phyloP scores from a whole-genome alignment of 2,113 vertebrate species.

The Tachuris rubrigastra region DNA sequence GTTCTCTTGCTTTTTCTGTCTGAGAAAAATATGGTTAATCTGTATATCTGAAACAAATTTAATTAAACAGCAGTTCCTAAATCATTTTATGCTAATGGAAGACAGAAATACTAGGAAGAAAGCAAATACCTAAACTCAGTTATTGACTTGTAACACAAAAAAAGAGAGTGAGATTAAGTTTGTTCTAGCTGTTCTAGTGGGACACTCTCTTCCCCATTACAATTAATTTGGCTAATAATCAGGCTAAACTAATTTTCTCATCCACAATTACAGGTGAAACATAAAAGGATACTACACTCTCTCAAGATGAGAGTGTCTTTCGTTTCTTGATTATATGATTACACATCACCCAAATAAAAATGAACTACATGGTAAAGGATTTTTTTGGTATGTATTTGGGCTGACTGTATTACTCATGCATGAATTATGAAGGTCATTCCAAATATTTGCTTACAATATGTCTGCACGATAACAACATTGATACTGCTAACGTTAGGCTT shows the following conservation, averaged over 20 bases:
- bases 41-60: neutral
- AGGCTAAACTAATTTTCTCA: neutral
- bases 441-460: neutral
- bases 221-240: neutral
- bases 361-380: neutral
- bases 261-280: neutral
- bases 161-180: neutral
- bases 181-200: neutral
- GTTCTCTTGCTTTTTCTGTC: neutral
- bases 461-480: neutral
- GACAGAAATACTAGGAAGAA: neutral
- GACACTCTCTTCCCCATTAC: neutral
- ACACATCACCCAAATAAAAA: neutral
- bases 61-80: neutral
- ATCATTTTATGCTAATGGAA: neutral
- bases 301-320: neutral
- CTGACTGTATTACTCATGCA: neutral
- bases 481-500: neutral
- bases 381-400: neutral
- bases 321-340: neutral
- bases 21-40: neutral
- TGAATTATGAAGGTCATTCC: neutral
- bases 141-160: neutral
- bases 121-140: neutral
- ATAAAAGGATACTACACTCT: neutral